These are phyloP conservation scores for Corythucha ciliata DNA, from an alignment of 2,888 invertebrate genomes.

Conservation along the genomic window DNA sequence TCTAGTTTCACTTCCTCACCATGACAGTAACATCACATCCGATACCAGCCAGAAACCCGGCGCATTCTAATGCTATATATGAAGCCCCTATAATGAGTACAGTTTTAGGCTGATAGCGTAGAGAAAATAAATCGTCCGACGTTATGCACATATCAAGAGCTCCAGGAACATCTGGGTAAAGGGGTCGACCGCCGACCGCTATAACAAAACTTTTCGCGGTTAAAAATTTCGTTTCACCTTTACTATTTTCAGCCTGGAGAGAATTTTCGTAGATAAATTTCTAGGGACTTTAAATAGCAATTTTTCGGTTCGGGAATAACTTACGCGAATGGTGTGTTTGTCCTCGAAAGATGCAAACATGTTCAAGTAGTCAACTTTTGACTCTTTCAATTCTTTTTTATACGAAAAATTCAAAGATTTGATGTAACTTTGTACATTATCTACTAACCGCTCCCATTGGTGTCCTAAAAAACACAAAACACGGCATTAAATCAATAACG, in stretches of 20 bases:
- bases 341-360: conserved; percentile 45
- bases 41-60: conserved; percentile 80
- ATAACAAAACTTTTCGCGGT: conserved; percentile 70
- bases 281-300: conserved; percentile 52
- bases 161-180: conserved; percentile 83
- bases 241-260: conserved; percentile 67
- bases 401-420: conserved; percentile 48
- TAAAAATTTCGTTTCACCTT: no score
- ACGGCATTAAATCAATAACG: no score
- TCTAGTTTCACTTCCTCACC: no score
- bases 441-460: conserved; percentile 46
- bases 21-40: conserved; percentile 80
- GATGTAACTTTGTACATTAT: conserved; percentile 46
- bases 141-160: conserved; percentile 75
- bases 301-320: conserved; percentile 2
- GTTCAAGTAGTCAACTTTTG: conserved; percentile 46
- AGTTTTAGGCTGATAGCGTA: conserved; percentile 73
- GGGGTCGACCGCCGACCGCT: conserved; percentile 87
- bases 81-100: conserved; percentile 80
- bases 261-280: conserved; percentile 78
- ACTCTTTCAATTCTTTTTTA: conserved; percentile 43
- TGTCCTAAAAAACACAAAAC: no score
- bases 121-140: conserved; percentile 89
- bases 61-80: conserved; percentile 91
- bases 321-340: conserved; percentile 41